Evolutionary conservation across 2,797 vertebrate species (phyloP).

Genomic region (Chloroceryle inda): DNA sequence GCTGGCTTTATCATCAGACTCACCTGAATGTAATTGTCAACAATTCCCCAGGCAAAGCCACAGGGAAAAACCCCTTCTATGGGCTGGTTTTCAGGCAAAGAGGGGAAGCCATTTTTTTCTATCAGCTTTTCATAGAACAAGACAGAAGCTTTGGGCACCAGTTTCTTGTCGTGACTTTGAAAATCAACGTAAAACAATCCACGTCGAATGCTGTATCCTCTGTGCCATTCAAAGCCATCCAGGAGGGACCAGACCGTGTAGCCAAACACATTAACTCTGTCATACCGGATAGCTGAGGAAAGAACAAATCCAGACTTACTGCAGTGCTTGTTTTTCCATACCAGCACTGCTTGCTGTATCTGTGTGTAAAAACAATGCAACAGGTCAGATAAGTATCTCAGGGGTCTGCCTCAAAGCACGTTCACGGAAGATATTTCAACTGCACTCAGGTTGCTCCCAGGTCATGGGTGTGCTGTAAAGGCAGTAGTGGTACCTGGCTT

Average conservation of each 20-base stretch:
- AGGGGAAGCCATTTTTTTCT: constrained; percentile 93
- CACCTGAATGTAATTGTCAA: constrained; percentile 93
- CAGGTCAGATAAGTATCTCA: background rate
- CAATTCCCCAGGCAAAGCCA: constrained; percentile 93
- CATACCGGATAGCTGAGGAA: constrained; percentile 88
- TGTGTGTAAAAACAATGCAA: background rate
- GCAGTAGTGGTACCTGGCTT: background rate
- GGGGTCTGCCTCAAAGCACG: background rate
- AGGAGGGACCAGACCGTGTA: constrained; percentile 97
- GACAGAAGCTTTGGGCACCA: constrained; percentile 94
- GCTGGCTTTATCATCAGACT: constrained; percentile 41
- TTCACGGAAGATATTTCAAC: background rate
- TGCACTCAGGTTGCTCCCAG: background rate
- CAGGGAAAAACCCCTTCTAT: constrained; percentile 90
- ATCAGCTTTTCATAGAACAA: constrained; percentile 94
- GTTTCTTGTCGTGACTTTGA: constrained; percentile 89
- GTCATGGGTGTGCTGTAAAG: background rate
- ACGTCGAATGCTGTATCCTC: constrained; percentile 91
- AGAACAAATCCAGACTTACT: constrained; percentile 23
- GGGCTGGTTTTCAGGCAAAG: constrained; percentile 89
- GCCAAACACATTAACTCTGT: constrained; percentile 90
- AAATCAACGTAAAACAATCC: constrained; percentile 97
- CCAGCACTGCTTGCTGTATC: background rate
- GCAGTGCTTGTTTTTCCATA: fast-evolving
- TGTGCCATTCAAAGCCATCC: constrained; percentile 96